Evolutionary conservation across 2,797 vertebrate species (phyloP).

Genomic region (Aeoliscus strigatus): DNA sequence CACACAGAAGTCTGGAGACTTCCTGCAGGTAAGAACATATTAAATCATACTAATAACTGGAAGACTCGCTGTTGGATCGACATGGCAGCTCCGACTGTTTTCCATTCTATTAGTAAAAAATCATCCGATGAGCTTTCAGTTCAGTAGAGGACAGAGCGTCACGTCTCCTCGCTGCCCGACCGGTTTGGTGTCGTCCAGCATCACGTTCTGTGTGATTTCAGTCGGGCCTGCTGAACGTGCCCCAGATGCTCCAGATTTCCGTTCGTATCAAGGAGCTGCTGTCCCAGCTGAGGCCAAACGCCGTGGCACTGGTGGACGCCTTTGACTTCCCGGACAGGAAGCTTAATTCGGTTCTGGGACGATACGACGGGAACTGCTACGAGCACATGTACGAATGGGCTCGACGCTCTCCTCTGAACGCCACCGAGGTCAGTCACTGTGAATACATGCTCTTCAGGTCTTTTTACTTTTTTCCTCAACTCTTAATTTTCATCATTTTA

Average conservation of each 20-base stretch:
- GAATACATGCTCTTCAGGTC: background rate
- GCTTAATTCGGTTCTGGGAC: constrained; percentile 87
- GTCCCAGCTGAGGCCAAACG: constrained; percentile 81
- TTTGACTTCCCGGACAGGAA: constrained; percentile 84
- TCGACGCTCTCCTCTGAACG: constrained; percentile 87
- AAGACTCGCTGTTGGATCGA: background rate
- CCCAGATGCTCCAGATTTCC: constrained; percentile 82
- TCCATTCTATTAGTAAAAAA: no score
- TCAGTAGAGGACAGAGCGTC: no score
- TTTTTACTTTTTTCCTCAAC: background rate
- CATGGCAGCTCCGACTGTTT: no score
- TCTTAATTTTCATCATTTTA: background rate
- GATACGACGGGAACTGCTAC: constrained; percentile 94
- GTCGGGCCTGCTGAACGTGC: constrained; percentile 80
- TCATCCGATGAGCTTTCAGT: no score
- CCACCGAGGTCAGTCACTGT: constrained; percentile 78
- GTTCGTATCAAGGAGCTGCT: constrained; percentile 85
- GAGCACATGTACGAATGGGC: constrained; percentile 97
- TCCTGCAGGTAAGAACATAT: constrained; percentile 81
- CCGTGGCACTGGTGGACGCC: constrained; percentile 87
- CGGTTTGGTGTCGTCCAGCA: background rate
- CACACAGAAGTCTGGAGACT: constrained; percentile 84
- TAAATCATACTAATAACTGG: background rate
- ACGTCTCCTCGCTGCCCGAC: background rate
- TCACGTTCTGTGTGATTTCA: constrained; percentile 42